Percentiles rank a stretch among this genome's conserved stretches.
Conservation (phyloP, 2,797 vertebrate genomes). For the Micropoecilia bifurca region DNA sequence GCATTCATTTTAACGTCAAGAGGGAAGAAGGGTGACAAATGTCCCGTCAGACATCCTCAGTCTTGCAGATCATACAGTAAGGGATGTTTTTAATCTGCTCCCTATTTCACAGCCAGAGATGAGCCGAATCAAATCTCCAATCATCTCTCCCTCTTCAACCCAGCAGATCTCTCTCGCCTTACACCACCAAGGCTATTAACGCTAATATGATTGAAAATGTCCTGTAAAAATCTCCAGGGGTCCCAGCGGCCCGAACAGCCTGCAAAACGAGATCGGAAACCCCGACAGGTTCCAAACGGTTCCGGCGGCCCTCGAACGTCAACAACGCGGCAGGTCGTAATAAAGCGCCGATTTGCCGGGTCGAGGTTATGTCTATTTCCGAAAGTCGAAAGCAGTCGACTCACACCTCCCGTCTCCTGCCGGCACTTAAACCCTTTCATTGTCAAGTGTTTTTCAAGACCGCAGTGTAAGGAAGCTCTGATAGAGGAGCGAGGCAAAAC, state of each 20-base stretch:
- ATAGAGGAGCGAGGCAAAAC: slow-evolving; percentile 55
- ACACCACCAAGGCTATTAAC: slow-evolving; percentile 42
- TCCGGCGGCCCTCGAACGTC: slow-evolving; percentile 36
- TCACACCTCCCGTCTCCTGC: background rate
- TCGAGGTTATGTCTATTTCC: slow-evolving; percentile 12
- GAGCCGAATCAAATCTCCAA: slow-evolving; percentile 22
- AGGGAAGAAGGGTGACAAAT: slow-evolving; percentile 5
- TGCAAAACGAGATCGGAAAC: slow-evolving; percentile 45
- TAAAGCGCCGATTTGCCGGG: slow-evolving; percentile 13
- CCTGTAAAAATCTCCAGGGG: slow-evolving; percentile 48
- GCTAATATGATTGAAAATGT: slow-evolving; percentile 60
- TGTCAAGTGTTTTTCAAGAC: slow-evolving; percentile 55
- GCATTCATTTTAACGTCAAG: slow-evolving; percentile 4
- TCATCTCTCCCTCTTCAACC: slow-evolving; percentile 3
- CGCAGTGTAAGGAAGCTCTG: slow-evolving; percentile 38
- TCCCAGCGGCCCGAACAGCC: slow-evolving; percentile 14
- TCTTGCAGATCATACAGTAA: slow-evolving; percentile 7
- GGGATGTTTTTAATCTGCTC: slow-evolving; percentile 8
- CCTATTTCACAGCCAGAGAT: slow-evolving; percentile 21
- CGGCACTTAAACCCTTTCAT: slow-evolving; percentile 1
- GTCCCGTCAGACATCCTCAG: slow-evolving; percentile 5
- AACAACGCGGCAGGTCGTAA: slow-evolving; percentile 29
- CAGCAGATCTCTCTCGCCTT: slow-evolving; percentile 10
- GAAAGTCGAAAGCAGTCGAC: slow-evolving; percentile 49
- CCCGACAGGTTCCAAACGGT: slow-evolving; percentile 44